Evolutionary conservation across 2,797 vertebrate genomes (phyloP), one percentile per base, ranked within the genome.

Genomic region (Halcyon smyrnensis): DNA sequence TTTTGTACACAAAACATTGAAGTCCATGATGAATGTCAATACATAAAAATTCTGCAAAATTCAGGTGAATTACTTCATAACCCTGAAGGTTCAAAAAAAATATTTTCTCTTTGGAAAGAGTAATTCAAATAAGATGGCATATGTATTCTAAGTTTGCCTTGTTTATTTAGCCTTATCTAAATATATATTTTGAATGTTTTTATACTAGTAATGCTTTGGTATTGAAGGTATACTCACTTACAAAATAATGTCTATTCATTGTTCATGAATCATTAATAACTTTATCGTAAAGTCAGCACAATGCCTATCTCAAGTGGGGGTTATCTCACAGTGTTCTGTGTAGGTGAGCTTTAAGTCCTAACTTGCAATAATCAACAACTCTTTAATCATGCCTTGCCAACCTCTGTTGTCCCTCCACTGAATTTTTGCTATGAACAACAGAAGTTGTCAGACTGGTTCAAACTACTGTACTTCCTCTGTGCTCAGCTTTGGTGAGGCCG

Each of bases 221-320:
- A 85, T 45, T 81, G 88, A 91, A 89, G 36, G 59, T 79, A 63
- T 36, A 54, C 30, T 75, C 46, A 15, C 54, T 82, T 28, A 67
- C 36, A 90, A 82, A 95, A 62, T 76, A 78, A 32, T 36, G 46
- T 39, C 83, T 93, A 59, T 79, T 93, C 74, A 86, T n/a, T 50
- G 10, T 43, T 82, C 46, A 63, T 54, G 74, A 91, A 84, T 91
- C 80, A 91, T 90, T 91, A 95, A 86, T 65, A 88, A 81, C 36
- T 74, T 87, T 77, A 95, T 86, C 1, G 1, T 63, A 75, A 92
- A 95, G 74, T 65, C 84, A 95, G 92, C 67, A 87, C 53, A 92
- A 79, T 27, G 43, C 64, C 51, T 84, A 37, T 74, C 64, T 89
- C 54, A 63, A 87, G 48, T 56, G 60, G 74, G 36, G 39, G 77